Conservation (phyloP, 2,888 invertebrate species). For the Piscicola geometra region DNA sequence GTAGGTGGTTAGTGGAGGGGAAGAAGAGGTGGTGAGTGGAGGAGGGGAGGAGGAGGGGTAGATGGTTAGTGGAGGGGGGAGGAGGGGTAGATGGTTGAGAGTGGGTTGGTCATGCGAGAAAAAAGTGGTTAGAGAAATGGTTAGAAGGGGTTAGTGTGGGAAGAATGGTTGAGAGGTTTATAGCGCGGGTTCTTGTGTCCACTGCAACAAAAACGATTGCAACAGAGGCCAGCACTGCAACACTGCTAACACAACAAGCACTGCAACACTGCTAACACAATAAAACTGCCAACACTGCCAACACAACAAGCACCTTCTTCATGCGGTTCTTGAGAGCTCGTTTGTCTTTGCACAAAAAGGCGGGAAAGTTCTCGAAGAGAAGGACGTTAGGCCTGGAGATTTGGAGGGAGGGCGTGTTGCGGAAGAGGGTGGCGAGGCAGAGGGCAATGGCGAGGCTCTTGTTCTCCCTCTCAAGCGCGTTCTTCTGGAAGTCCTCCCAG, state of each 20-base stretch:
- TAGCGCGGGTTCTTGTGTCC: too few relatives aligned
- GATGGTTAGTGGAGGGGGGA: neutral
- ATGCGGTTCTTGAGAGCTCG: conserved; percentile 53
- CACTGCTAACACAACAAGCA: neutral
- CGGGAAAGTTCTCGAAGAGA: conserved; percentile 69
- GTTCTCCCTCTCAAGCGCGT: neutral
- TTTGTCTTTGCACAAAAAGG: conserved; percentile 79
- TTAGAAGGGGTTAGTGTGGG: too few relatives aligned
- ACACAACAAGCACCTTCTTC: conserved; percentile 27
- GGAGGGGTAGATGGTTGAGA: neutral
- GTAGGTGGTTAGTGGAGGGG: neutral
- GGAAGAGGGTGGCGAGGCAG: conserved; percentile 74
- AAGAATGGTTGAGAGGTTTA: too few relatives aligned
- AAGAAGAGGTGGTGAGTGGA: neutral
- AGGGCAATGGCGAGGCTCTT: conserved; percentile 64
- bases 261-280: neutral
- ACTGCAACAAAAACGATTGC: neutral
- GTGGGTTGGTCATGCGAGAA: neutral
- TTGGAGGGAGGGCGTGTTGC: conserved; percentile 67
- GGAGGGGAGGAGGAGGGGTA: too few relatives aligned
- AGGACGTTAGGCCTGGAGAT: conserved; percentile 48
- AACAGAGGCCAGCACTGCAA: neutral
- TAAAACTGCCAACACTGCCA: neutral
- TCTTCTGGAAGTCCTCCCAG: conserved; percentile 20
- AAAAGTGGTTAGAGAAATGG: too few relatives aligned